Percentiles rank a stretch among this genome's conserved stretches.
Conservation (phyloP, 2,888 invertebrate species). For the Patella pellucida region DNA sequence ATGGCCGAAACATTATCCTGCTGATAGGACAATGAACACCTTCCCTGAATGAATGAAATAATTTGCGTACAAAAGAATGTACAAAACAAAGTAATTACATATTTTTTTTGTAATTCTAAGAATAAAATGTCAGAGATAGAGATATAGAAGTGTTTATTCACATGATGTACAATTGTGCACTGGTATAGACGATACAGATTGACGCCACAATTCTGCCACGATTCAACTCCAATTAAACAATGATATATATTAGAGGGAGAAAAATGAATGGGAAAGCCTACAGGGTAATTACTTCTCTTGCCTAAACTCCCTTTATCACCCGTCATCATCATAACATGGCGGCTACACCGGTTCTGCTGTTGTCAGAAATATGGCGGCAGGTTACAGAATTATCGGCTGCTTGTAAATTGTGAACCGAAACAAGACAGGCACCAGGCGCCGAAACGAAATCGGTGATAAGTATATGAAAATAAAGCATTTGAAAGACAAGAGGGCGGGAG, state of each 20-base stretch:
- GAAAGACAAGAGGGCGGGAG: not conserved
- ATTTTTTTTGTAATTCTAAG: no score
- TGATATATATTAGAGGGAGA: not conserved
- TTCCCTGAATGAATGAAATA: no score
- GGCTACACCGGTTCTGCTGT: not conserved
- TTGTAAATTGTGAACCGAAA: not conserved
- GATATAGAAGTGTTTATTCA: no score
- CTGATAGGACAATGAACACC: no score
- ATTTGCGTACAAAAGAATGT: no score
- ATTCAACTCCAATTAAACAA: slow-evolving; percentile 3
- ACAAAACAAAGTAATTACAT: no score
- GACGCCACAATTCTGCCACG: not conserved
- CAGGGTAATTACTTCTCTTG: slow-evolving; percentile 2
- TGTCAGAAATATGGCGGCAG: not conserved
- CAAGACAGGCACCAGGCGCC: not conserved
- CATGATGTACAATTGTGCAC: not conserved
- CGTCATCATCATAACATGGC: not conserved
- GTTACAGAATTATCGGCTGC: not conserved
- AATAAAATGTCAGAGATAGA: no score
- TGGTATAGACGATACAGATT: not conserved
- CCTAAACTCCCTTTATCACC: not conserved
- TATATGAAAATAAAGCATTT: slow-evolving; percentile 2
- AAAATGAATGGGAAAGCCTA: not conserved
- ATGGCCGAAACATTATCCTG: no score
- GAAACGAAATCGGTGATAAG: not conserved